These are phyloP conservation scores for Chelidonichthys spinosus DNA, from an alignment of 2,797 vertebrate genomes.

Conservation along the genomic window DNA sequence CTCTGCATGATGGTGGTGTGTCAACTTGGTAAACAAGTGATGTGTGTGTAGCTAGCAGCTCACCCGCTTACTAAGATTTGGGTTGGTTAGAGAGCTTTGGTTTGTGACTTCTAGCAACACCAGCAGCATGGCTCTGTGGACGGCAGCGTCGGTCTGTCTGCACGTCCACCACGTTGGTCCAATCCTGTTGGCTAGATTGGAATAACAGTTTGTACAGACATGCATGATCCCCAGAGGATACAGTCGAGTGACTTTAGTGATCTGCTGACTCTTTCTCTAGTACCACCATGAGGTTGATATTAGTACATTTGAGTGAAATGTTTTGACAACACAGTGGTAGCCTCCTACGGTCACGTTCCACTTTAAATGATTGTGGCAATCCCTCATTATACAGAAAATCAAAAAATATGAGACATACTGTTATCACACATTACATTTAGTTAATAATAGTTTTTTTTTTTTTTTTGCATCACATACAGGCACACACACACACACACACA, in stretches of 20 bases:
- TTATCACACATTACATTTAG: too few relatives aligned
- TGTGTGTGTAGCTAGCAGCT: constrained; percentile 13
- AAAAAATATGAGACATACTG: too few relatives aligned
- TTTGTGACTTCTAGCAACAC: neutral
- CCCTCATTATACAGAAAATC: too few relatives aligned
- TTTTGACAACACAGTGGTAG: neutral
- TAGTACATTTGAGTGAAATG: neutral
- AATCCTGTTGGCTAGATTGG: neutral
- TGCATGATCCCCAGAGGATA: neutral
- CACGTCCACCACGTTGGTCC: neutral
- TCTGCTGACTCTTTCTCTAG: neutral
- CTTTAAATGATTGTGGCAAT: too few relatives aligned
- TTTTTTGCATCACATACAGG: too few relatives aligned
- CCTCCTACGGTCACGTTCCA: too few relatives aligned
- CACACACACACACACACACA: too few relatives aligned
- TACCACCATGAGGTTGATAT: neutral
- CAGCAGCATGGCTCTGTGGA: neutral
- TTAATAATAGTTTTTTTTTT: too few relatives aligned
- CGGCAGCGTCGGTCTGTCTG: neutral
- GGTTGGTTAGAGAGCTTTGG: neutral
- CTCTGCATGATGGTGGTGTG: constrained; percentile 4
- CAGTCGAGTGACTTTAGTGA: neutral
- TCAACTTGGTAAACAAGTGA: neutral
- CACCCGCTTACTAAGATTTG: neutral
- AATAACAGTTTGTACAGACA: neutral